A percentile compares a stretch with the other conserved stretches of the same genome.
Evolutionary conservation across 2,888 invertebrate species (phyloP).

Genomic region (Heliconius charithonia): DNA sequence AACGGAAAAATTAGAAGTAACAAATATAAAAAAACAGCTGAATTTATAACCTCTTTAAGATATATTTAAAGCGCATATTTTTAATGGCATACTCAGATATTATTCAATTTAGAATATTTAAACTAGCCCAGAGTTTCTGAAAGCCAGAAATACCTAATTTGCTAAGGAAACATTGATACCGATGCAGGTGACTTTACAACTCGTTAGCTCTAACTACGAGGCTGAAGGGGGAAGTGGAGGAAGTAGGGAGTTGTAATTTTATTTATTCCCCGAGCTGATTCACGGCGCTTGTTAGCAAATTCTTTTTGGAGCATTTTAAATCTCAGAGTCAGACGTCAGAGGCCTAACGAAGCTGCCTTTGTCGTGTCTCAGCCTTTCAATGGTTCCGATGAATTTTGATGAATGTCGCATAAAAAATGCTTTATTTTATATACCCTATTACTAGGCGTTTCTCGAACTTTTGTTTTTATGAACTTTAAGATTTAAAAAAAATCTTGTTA

Average conservation of each 20-base stretch:
- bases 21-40: too few relatives aligned
- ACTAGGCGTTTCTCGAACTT: too few relatives aligned
- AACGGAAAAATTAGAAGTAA: too few relatives aligned
- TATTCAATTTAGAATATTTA: background rate
- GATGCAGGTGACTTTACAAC: slow-evolving; percentile 31
- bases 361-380: slow-evolving; percentile 40
- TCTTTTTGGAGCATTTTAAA: slow-evolving; percentile 51
- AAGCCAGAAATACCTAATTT: slow-evolving; percentile 14
- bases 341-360: slow-evolving; percentile 52
- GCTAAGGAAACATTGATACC: slow-evolving; percentile 17
- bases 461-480: background rate
- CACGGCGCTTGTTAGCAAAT: slow-evolving; percentile 52
- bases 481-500: background rate
- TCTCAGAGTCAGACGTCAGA: slow-evolving; percentile 46
- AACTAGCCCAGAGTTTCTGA: background rate
- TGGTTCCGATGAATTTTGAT: slow-evolving; percentile 37
- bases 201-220: slow-evolving; percentile 33
- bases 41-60: too few relatives aligned
- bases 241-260: slow-evolving; percentile 43
- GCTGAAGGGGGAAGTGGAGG: background rate
- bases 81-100: background rate
- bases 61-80: background rate
- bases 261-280: slow-evolving; percentile 49
- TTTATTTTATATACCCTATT: slow-evolving; percentile 19
- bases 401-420: slow-evolving; percentile 28